Evolutionary conservation across 1,140 invertebrate genomes (phyloP).

Genomic region (Ephestia elutella): DNA sequence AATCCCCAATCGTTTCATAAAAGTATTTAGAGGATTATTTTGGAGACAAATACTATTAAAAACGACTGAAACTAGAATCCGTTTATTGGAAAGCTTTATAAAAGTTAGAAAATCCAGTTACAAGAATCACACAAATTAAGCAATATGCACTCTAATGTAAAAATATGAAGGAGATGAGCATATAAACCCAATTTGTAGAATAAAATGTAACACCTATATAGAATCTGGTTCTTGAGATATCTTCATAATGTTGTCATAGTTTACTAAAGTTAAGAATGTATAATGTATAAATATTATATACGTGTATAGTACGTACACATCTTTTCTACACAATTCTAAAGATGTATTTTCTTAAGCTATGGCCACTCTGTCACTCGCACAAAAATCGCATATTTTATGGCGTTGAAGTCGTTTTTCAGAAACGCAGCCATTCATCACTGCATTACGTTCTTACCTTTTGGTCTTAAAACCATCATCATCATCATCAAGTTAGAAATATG

Average conservation of each 20-base stretch:
- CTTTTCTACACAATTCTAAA: constrained; percentile 4
- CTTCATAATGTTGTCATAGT: constrained; percentile 22
- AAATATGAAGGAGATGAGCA: constrained; percentile 2
- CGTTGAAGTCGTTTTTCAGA: not conserved
- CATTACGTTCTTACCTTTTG: too few species aligned
- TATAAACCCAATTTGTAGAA: constrained; percentile 18
- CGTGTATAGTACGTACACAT: not conserved
- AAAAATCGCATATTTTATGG: not conserved
- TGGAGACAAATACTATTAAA: constrained; percentile 7
- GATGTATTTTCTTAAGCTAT: not conserved
- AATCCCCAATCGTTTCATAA: not conserved
- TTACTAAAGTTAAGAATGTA: constrained; percentile 10
- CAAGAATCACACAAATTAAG: not conserved
- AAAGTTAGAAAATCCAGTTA: not conserved
- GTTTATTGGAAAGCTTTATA: constrained; percentile 13
- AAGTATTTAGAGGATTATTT: not conserved
- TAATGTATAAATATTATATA: not conserved
- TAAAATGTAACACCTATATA: constrained; percentile 17
- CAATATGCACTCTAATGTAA: constrained; percentile 8
- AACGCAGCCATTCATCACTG: not conserved
- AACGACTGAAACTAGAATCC: constrained; percentile 24
- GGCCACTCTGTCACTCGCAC: constrained; percentile 7
- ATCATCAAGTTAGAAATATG: too few species aligned
- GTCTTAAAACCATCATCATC: not conserved
- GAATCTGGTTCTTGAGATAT: constrained; percentile 22